Evolutionary conservation across 2,888 invertebrate species (phyloP).

Genomic region (Dryomyza anilis): DNA sequence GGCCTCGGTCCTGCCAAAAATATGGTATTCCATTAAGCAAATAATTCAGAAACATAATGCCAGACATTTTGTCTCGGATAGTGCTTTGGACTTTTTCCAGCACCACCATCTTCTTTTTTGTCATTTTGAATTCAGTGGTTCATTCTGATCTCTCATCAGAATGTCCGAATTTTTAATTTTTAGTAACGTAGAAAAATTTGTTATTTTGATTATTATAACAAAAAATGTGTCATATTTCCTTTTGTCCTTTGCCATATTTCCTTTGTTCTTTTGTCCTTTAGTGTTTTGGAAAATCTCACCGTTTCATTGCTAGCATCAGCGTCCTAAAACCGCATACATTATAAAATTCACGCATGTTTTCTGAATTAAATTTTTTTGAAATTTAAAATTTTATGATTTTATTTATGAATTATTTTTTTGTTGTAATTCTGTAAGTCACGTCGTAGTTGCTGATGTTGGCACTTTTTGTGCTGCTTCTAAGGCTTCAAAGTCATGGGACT

Average conservation of each 20-base stretch:
- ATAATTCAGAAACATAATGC: too few relatives aligned
- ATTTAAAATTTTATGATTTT: not conserved
- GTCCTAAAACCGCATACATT: not conserved
- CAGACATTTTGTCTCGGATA: too few relatives aligned
- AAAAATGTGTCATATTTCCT: not conserved
- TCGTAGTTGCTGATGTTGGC: not conserved
- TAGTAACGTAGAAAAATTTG: too few relatives aligned
- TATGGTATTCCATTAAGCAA: too few relatives aligned
- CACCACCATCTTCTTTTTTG: too few relatives aligned
- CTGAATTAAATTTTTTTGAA: not conserved
- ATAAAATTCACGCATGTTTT: constrained; percentile 7
- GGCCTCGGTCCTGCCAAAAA: too few relatives aligned
- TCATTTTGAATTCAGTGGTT: too few relatives aligned
- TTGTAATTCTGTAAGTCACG: not conserved
- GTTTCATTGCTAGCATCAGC: not conserved
- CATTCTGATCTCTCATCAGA: too few relatives aligned
- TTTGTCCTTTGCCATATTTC: not conserved
- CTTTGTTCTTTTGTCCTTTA: not conserved
- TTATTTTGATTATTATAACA: too few relatives aligned
- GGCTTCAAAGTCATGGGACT: not conserved
- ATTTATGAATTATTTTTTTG: not conserved
- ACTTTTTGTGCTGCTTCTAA: not conserved
- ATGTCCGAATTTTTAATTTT: too few relatives aligned
- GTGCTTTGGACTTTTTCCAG: too few relatives aligned
- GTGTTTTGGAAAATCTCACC: not conserved